These are phyloP conservation scores for Zaprionus kolodkinae DNA, from an alignment of 1,140 invertebrate genomes.

Conservation along the genomic window DNA sequence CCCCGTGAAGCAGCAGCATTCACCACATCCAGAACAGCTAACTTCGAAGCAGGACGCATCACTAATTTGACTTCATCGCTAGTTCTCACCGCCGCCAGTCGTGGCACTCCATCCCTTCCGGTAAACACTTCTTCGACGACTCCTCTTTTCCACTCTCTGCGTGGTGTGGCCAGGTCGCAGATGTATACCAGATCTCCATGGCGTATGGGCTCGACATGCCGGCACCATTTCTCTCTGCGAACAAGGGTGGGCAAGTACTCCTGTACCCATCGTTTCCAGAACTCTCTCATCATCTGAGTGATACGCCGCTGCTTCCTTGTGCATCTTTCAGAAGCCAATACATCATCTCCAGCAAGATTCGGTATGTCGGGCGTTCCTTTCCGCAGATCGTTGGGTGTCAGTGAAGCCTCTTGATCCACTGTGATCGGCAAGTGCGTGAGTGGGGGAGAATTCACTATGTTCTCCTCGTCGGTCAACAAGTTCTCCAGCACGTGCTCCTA, in stretches of 20 bases:
- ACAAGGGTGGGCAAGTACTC: constrained; percentile 39
- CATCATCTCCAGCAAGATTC: not conserved
- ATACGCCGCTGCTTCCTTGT: constrained; percentile 32
- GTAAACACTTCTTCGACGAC: too few species aligned
- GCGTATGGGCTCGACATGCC: constrained; percentile 6
- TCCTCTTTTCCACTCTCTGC: too few species aligned
- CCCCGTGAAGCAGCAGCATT: too few species aligned
- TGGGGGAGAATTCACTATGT: too few species aligned
- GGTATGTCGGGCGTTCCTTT: not conserved
- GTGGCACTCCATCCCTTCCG: too few species aligned
- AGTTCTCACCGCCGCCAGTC: too few species aligned
- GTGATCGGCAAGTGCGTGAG: constrained; percentile 18
- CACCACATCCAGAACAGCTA: too few species aligned
- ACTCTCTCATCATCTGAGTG: constrained; percentile 15
- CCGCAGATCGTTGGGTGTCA: constrained; percentile 16
- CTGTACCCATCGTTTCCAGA: constrained; percentile 33
- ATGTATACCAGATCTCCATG: constrained; percentile 34
- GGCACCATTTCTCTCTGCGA: constrained; percentile 42
- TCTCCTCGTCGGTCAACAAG: too few species aligned
- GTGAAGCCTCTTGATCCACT: constrained; percentile 25
- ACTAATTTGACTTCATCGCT: too few species aligned
- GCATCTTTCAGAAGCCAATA: not conserved
- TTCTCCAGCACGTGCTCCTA: too few species aligned
- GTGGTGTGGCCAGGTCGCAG: constrained; percentile 22
- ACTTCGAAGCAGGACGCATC: too few species aligned